Percentiles rank a stretch among this genome's conserved stretches.
Conservation (phyloP, 2,888 invertebrate species). For the Adelphocoris suturalis region DNA sequence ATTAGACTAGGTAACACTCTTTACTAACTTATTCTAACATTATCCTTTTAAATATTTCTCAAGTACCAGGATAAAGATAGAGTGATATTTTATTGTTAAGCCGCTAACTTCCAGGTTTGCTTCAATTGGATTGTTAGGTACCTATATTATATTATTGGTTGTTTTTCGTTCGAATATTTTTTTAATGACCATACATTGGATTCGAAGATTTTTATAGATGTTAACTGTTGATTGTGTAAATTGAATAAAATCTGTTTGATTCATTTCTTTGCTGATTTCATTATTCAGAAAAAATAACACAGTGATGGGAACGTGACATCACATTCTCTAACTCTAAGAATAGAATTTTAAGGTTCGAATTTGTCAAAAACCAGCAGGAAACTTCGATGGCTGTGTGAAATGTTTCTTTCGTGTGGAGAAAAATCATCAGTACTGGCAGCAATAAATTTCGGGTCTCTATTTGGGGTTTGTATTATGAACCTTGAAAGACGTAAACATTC, state of each 20-base stretch:
- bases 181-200: conserved; percentile 23
- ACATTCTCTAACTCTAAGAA: no score
- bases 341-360: no score
- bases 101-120: not conserved
- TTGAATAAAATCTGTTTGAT: not conserved
- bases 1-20: not conserved
- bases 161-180: not conserved
- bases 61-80: not conserved
- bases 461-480: no score
- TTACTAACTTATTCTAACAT: not conserved
- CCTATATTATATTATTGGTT: not conserved
- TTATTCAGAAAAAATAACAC: no score
- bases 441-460: no score
- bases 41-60: not conserved
- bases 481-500: no score
- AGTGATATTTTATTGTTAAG: not conserved
- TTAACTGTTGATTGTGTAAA: not conserved
- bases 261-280: no score
- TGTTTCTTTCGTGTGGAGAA: no score
- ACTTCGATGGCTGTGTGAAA: no score
- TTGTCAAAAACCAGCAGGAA: no score
- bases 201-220: not conserved
- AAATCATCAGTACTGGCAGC: no score
- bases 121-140: not conserved
- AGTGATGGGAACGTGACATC: no score